Percentiles rank a stretch among this genome's conserved stretches.
Conservation (phyloP, 2,888 invertebrate species). For the Oscheius sp. region DNA sequence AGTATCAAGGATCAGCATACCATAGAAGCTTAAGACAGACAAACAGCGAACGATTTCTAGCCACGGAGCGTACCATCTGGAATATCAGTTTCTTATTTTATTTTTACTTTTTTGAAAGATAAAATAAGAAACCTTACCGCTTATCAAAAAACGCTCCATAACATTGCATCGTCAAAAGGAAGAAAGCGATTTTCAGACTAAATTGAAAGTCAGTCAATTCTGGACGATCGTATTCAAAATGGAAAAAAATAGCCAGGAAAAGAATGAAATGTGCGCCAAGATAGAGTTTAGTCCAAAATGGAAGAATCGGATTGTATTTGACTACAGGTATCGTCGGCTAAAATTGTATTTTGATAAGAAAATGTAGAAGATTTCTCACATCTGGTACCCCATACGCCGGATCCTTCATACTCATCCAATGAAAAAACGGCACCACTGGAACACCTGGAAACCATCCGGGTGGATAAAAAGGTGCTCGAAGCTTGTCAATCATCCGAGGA, state of each 20-base stretch:
- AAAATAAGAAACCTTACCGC: constrained; percentile 10
- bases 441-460: constrained; percentile 87
- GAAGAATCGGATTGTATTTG: constrained; percentile 60
- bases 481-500: constrained; percentile 55
- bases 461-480: constrained; percentile 80
- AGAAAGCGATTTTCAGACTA: constrained; percentile 63
- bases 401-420: constrained; percentile 64
- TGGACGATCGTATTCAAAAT: constrained; percentile 68
- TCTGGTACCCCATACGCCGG: constrained; percentile 64
- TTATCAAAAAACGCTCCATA: constrained; percentile 62
- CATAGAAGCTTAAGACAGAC: constrained; percentile 61
- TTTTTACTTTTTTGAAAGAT: too few species aligned
- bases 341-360: background rate
- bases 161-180: constrained; percentile 66
- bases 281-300: constrained; percentile 59
- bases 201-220: constrained; percentile 60
- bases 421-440: constrained; percentile 60
- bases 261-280: constrained; percentile 60
- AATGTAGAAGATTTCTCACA: constrained; percentile 28
- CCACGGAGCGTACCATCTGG: constrained; percentile 62
- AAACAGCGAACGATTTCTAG: constrained; percentile 59
- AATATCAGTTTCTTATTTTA: background rate
- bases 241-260: constrained; percentile 64
- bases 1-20: constrained; percentile 51
- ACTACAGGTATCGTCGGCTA: constrained; percentile 58